Percentiles rank a stretch among this genome's conserved stretches.
Conservation (phyloP, 2,113 vertebrate species). For the Parotia lawesii region DNA sequence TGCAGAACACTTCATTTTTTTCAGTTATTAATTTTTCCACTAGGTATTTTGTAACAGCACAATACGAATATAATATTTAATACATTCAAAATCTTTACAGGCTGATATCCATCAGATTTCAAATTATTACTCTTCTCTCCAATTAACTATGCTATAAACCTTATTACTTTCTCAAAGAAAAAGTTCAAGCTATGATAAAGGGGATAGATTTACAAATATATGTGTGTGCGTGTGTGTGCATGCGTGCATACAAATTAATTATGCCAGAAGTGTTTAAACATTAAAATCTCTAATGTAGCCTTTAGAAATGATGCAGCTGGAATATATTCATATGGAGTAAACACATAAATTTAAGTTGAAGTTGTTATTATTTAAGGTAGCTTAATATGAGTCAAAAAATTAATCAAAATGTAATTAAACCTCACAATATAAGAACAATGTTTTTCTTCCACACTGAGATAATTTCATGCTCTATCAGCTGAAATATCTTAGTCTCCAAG, state of each 20-base stretch:
- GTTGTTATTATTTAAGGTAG: background rate
- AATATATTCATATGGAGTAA: background rate
- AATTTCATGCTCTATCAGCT: background rate
- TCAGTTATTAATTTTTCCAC: background rate
- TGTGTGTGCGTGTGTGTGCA: fast-evolving
- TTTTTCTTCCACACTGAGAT: background rate
- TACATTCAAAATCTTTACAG: background rate
- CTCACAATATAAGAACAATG: background rate
- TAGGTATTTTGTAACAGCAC: background rate
- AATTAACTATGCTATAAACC: background rate
- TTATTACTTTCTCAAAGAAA: background rate
- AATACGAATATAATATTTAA: background rate
- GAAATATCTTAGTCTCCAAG: background rate
- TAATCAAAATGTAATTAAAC: background rate
- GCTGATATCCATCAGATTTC: background rate
- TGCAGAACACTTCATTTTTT: background rate
- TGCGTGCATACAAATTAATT: background rate
- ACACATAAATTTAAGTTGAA: background rate
- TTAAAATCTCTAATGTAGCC: background rate
- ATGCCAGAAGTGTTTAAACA: background rate
- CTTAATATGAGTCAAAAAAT: background rate
- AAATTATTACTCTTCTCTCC: background rate
- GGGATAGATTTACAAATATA: background rate
- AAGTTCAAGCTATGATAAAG: background rate
- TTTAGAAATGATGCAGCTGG: background rate